Evolutionary conservation across 2,888 invertebrate species (phyloP).

Genomic region (Hyppa rectilinea): DNA sequence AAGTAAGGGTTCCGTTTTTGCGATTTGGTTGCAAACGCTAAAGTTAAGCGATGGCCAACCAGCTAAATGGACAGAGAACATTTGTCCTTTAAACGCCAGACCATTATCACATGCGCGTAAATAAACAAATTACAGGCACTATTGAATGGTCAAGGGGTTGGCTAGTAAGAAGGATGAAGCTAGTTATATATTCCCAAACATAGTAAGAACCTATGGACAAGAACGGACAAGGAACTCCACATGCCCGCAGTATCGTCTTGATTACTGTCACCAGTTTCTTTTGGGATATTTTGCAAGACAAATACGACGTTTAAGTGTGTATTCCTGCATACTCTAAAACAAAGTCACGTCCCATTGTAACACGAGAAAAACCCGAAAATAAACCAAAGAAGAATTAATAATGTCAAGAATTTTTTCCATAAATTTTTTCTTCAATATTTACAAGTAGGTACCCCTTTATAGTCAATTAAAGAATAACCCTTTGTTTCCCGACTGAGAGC

Average conservation of each 20-base stretch:
- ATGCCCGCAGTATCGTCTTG: neutral
- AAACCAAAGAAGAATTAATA: slow-evolving; percentile 1
- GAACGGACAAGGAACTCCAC: too few relatives aligned
- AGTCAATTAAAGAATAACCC: slow-evolving; percentile 60
- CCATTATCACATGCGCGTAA: too few relatives aligned
- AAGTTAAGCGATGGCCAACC: too few relatives aligned
- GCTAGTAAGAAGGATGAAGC: too few relatives aligned
- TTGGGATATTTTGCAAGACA: neutral
- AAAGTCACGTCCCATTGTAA: neutral
- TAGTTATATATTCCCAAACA: too few relatives aligned
- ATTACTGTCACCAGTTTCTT: neutral
- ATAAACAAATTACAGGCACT: too few relatives aligned
- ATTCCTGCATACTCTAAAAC: neutral
- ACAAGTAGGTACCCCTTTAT: slow-evolving; percentile 42
- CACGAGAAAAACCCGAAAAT: too few relatives aligned
- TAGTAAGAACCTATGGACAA: too few relatives aligned
- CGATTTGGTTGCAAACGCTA: neutral
- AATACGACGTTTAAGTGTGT: neutral
- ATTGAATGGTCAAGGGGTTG: too few relatives aligned
- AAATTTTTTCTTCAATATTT: slow-evolving; percentile 33
- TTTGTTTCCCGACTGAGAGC: slow-evolving; percentile 50
- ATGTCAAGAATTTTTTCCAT: neutral
- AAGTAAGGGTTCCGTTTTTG: neutral
- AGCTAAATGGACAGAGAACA: too few relatives aligned
- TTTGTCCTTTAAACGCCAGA: too few relatives aligned